Conservation (phyloP, 2,888 invertebrate species). For the Erannis defoliaria region DNA sequence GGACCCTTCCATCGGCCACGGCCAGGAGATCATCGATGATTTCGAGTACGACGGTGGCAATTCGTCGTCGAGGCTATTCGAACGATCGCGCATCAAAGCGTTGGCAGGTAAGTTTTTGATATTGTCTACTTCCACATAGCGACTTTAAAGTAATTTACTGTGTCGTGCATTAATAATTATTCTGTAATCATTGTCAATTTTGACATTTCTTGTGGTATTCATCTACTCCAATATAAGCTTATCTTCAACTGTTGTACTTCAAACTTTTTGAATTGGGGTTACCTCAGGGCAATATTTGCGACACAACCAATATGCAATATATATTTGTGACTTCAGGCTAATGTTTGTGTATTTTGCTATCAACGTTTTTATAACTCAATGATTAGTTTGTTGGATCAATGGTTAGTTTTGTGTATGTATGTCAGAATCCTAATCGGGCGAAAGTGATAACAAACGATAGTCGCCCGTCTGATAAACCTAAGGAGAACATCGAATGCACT, state of each 20-base stretch:
- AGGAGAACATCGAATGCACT: slow-evolving; percentile 22
- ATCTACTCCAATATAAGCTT: neutral
- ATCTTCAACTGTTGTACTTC: neutral
- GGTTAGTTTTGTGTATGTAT: slow-evolving; percentile 34
- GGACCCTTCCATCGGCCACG: slow-evolving; percentile 95
- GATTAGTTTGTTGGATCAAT: slow-evolving; percentile 1
- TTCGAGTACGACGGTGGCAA: slow-evolving; percentile 99
- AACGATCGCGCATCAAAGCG: slow-evolving; percentile 99
- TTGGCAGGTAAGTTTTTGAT: slow-evolving; percentile 92
- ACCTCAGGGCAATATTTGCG: neutral
- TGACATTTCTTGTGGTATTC: neutral
- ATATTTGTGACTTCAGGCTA: no score
- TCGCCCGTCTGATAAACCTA: slow-evolving; percentile 18
- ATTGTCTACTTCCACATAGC: neutral
- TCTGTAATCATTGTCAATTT: neutral
- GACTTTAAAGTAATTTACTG: neutral
- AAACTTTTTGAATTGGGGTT: neutral
- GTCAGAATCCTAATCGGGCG: slow-evolving; percentile 45
- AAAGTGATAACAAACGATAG: slow-evolving; percentile 40
- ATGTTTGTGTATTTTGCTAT: neutral
- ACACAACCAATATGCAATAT: no score
- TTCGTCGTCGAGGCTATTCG: slow-evolving; percentile 99
- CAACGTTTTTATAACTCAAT: neutral
- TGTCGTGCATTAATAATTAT: neutral
- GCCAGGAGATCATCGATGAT: slow-evolving; percentile 97